These are phyloP conservation scores for Acrossocheilus wenchowensis DNA, from an alignment of 2,797 vertebrate species.

Conservation along the genomic window DNA sequence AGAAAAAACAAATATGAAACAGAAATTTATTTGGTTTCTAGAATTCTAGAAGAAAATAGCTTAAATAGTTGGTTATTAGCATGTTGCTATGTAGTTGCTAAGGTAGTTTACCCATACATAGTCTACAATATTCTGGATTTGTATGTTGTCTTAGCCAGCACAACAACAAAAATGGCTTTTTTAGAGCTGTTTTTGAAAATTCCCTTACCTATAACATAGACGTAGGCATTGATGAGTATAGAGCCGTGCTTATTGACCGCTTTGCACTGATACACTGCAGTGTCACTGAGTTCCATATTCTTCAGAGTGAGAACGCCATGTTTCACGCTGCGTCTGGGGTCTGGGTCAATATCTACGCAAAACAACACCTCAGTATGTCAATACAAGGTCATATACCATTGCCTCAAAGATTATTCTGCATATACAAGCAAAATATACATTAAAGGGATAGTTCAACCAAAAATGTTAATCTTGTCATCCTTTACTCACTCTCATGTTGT, in stretches of 20 bases:
- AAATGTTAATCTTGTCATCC: neutral
- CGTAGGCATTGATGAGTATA: conserved; percentile 84
- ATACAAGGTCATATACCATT: neutral
- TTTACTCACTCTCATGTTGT: neutral
- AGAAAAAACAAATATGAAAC: conserved; percentile 47
- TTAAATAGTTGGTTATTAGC: no score
- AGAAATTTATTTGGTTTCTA: neutral
- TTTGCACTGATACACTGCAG: conserved; percentile 87
- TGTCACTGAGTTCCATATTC: conserved; percentile 81
- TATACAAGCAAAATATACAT: neutral
- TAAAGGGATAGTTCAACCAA: neutral
- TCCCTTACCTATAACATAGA: conserved; percentile 85
- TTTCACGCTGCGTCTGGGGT: conserved; percentile 73
- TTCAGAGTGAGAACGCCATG: conserved; percentile 76
- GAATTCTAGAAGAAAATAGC: neutral
- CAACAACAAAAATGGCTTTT: neutral
- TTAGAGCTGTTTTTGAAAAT: neutral
- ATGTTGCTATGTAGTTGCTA: neutral
- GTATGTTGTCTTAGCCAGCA: neutral
- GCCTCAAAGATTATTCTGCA: conserved; percentile 5
- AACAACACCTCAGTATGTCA: neutral
- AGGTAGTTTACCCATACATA: neutral
- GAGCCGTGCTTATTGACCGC: conserved; percentile 86
- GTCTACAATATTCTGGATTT: neutral
- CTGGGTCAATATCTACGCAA: conserved; percentile 71